Evolutionary conservation across 2,888 invertebrate species (phyloP).

Genomic region (Apamea crenata): DNA sequence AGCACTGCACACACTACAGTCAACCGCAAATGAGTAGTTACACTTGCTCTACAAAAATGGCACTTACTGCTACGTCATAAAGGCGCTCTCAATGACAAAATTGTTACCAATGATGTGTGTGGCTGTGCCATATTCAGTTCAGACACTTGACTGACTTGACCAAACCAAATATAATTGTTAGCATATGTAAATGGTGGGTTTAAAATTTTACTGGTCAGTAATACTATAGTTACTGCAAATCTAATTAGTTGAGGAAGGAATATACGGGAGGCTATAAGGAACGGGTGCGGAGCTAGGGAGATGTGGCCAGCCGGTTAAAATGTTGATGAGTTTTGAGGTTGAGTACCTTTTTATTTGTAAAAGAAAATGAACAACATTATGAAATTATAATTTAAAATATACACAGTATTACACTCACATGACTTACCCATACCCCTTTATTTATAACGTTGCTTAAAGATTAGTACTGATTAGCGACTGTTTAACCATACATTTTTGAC

Average conservation of each 20-base stretch:
- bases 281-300: too few species aligned
- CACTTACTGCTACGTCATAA: background rate
- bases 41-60: background rate
- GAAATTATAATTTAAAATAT: background rate
- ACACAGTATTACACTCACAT: background rate
- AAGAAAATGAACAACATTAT: background rate
- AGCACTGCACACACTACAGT: background rate
- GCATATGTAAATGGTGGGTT: background rate
- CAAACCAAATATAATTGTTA: constrained; percentile 17
- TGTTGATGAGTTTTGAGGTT: background rate
- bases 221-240: constrained; percentile 7
- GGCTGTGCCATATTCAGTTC: constrained; percentile 1
- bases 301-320: background rate
- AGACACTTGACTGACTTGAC: background rate
- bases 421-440: background rate
- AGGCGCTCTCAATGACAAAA: background rate
- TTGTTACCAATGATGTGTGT: background rate
- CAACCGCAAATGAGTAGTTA: background rate
- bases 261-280: constrained; percentile 9
- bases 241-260: constrained; percentile 25
- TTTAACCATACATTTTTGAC: too few species aligned
- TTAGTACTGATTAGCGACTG: too few species aligned
- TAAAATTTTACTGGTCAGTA: constrained; percentile 13
- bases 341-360: background rate
- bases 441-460: too few species aligned